Conservation (phyloP, 2,888 invertebrate genomes). For the Oxytorus armatus region DNA sequence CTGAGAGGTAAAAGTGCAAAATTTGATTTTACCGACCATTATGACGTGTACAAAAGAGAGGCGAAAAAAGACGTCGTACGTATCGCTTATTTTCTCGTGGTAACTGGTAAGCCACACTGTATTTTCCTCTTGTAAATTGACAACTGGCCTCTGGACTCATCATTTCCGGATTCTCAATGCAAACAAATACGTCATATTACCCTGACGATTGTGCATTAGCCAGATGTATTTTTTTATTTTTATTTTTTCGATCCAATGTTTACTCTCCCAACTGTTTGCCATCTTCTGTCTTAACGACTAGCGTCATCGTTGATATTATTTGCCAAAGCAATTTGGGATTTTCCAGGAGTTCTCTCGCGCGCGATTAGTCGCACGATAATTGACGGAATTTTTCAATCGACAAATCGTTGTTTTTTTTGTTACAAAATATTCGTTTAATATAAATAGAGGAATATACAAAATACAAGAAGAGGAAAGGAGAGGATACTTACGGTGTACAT, state of each 20-base stretch:
- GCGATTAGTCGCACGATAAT: background rate
- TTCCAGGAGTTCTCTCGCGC: background rate
- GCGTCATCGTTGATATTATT: background rate
- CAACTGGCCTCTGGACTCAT: background rate
- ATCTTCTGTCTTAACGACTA: background rate
- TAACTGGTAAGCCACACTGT: background rate
- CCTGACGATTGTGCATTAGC: background rate
- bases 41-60: too few relatives aligned
- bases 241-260: background rate
- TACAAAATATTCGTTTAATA: constrained; percentile 71
- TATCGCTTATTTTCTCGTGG: background rate
- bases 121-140: background rate
- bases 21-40: too few relatives aligned
- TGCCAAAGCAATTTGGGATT: background rate
- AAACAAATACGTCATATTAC: background rate
- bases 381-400: constrained; percentile 5
- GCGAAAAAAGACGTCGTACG: too few relatives aligned
- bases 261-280: background rate
- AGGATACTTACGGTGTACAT: constrained; percentile 6
- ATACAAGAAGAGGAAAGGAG: constrained; percentile 40
- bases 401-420: constrained; percentile 12
- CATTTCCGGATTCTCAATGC: background rate
- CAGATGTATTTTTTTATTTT: background rate
- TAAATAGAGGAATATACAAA: constrained; percentile 75
- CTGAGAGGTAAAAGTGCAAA: too few relatives aligned